Evolutionary conservation across 2,113 vertebrate species (phyloP).

Genomic region (Scartelaos histophorus): DNA sequence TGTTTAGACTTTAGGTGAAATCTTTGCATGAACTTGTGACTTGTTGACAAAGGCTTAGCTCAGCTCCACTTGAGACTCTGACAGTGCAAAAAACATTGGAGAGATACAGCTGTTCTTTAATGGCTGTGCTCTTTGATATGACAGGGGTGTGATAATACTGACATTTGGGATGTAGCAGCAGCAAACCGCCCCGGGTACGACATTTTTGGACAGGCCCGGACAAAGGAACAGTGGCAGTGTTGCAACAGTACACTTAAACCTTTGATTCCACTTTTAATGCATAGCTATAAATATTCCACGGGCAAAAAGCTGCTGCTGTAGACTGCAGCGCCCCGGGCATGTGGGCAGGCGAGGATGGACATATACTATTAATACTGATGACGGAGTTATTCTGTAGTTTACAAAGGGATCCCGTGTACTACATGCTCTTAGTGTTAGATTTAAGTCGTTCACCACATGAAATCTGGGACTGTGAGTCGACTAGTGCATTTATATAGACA

Average conservation of each 20-base stretch:
- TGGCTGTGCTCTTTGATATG: conserved; percentile 48
- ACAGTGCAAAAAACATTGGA: conserved; percentile 10
- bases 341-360: conserved; percentile 48
- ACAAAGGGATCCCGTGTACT: conserved; percentile 53
- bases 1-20: not conserved
- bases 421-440: conserved; percentile 30
- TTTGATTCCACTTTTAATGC: conserved; percentile 79
- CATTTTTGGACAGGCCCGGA: conserved; percentile 81
- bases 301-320: conserved; percentile 70
- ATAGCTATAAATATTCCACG: conserved; percentile 81
- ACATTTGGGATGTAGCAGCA: conserved; percentile 54
- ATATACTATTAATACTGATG: conserved; percentile 71
- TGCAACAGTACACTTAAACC: conserved; percentile 77
- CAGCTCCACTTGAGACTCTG: conserved; percentile 4
- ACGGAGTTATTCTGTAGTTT: conserved; percentile 43
- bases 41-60: conserved; percentile 11
- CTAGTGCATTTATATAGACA: too few species aligned
- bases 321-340: conserved; percentile 59
- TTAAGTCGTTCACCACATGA: conserved; percentile 37
- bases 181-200: conserved; percentile 67
- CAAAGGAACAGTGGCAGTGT: conserved; percentile 72
- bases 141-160: conserved; percentile 55
- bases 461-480: not conserved
- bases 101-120: conserved; percentile 46
- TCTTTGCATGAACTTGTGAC: conserved; percentile 2